Base-by-base conservation (phyloP, 1,140 invertebrate genomes). In the Rhynchophorus ferrugineus region DNA sequence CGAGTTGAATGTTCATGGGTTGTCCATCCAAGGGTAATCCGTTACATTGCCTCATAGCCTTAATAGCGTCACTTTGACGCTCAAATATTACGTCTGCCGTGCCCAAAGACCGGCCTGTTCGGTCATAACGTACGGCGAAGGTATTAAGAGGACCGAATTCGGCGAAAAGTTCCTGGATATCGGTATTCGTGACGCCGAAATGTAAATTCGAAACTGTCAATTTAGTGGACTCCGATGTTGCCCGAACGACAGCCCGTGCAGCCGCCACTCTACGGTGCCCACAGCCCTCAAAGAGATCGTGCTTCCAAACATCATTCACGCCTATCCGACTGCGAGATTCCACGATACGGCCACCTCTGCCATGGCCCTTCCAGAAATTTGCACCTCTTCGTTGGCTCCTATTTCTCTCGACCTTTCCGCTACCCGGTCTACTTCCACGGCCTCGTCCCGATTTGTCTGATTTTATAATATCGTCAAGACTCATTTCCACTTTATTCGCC, bases 1-100 rank as follows among this genome's bases (percentile, higher is more conserved):
- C 87, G 48, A 94, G 74, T 71, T 91, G 87, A 60, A 97, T 97
- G 56, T 89, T 91, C 93, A 97, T 97, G 39, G 93, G 85, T 41
- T 92, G 79, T 41, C 91, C 95, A 79, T 98, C 95, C 39, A 98
- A 73, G 13, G 93, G 94, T 33, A 98, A 92, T 55, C 91, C 91
- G 75, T 98, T 95, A 70, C 98, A 99, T 69, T 97, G 92, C 71
- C 95, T 95, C 82, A 97, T 88, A 8, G 95, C 95, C 71, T 93
- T 91, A 19, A 95, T 80, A 1, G 95, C 95, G 78, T 96, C 94
- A 57, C 82, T 77, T 67, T 84, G 78, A 65, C 91, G 79, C 67
- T 95, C 90, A 76, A 94, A 99, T 44, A 95, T 84, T 11, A 99
- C 92, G 80, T 98, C 93, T 48, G 95, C 95, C 58, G 93, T 95